phyloP scores from a whole-genome alignment of 2,113 vertebrate genomes.

The Lophius piscatorius region DNA sequence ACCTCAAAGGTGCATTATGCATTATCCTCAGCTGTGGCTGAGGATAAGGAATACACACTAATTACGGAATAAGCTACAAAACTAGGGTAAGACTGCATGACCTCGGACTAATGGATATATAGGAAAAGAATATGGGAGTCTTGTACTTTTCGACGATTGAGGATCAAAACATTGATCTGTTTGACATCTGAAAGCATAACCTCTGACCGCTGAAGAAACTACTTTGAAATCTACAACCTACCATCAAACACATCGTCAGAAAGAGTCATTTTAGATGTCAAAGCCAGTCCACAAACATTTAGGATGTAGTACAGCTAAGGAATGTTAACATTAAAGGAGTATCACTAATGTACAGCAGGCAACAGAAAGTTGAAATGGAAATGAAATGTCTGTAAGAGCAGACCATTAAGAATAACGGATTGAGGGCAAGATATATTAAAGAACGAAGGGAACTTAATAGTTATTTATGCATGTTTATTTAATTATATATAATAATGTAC shows the following conservation, averaged over 20 bases:
- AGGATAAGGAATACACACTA: constrained; percentile 55
- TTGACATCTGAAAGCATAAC: constrained; percentile 43
- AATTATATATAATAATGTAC: no score
- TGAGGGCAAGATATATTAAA: no score
- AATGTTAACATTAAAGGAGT: no score
- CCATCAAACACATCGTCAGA: constrained; percentile 18
- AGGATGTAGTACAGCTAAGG: no score
- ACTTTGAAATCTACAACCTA: constrained; percentile 7
- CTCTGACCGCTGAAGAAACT: constrained; percentile 16
- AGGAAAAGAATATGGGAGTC: constrained; percentile 42
- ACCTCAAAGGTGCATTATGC: constrained; percentile 27
- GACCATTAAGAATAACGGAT: no score
- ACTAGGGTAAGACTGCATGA: constrained; percentile 41
- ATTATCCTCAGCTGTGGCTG: constrained; percentile 26
- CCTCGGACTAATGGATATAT: constrained; percentile 67
- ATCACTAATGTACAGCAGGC: no score
- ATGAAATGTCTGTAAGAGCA: no score
- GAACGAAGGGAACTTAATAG: no score
- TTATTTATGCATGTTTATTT: no score
- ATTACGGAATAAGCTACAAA: constrained; percentile 58
- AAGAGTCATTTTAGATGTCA: constrained; percentile 20
- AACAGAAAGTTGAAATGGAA: no score
- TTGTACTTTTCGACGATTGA: constrained; percentile 15
- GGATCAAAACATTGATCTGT: constrained; percentile 49
- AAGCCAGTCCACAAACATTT: no score